phyloP scores from a whole-genome alignment of 1,140 invertebrate species.

The Zaprionus africanus region DNA sequence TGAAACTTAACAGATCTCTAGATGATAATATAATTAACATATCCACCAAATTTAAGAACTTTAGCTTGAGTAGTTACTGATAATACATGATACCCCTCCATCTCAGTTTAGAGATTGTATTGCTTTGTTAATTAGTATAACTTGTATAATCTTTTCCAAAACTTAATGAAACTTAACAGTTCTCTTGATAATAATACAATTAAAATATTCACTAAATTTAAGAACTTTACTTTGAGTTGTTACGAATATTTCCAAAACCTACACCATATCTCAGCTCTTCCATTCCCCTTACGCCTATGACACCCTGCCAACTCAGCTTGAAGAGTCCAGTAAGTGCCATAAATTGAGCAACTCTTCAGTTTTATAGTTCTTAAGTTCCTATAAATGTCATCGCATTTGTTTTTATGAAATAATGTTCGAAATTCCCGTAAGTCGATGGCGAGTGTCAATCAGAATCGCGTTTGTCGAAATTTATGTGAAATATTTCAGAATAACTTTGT shows the following conservation, averaged over 20 bases:
- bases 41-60: not conserved
- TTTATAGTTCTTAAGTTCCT: not conserved
- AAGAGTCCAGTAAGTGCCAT: not conserved
- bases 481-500: conserved; percentile 26
- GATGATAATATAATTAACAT: not conserved
- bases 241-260: not conserved
- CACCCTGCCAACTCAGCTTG: not conserved
- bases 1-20: not conserved
- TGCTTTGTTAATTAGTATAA: not conserved
- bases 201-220: not conserved
- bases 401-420: not conserved
- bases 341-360: not conserved
- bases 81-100: too few relatives aligned
- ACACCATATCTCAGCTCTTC: not conserved
- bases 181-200: not conserved
- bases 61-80: not conserved
- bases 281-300: not conserved
- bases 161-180: not conserved
- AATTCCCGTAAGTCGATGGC: conserved; percentile 14
- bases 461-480: conserved; percentile 33
- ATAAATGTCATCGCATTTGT: conserved; percentile 25
- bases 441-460: conserved; percentile 22
- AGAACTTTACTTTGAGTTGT: not conserved
- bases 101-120: not conserved
- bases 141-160: not conserved